phyloP scores from a whole-genome alignment of 2,797 vertebrate species.

The Oryzias sinensis region DNA sequence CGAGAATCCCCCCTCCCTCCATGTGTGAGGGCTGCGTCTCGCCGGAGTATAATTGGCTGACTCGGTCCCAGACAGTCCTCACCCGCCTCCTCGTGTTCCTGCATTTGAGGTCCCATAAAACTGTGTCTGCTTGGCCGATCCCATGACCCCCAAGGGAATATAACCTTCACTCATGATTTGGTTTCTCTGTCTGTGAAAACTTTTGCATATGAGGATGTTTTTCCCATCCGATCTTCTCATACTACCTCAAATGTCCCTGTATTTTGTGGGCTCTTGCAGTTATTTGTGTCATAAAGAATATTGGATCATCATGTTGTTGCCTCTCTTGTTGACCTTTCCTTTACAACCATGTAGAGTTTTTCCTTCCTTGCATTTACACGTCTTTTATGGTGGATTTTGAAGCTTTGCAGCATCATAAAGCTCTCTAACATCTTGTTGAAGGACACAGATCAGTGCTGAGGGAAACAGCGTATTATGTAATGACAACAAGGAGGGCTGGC shows the following conservation, averaged over 20 bases:
- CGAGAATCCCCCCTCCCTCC: constrained; percentile 48
- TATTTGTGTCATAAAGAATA: no score
- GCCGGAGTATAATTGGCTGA: constrained; percentile 75
- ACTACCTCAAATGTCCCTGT: no score
- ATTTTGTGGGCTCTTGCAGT: no score
- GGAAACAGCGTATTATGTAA: constrained; percentile 64
- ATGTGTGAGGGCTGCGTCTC: constrained; percentile 65
- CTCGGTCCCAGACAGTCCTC: constrained; percentile 65
- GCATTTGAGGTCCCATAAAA: constrained; percentile 65
- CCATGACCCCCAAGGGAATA: constrained; percentile 63
- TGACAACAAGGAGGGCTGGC: constrained; percentile 52
- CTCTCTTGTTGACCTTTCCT: constrained; percentile 15
- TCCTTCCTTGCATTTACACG: constrained; percentile 36
- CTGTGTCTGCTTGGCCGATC: constrained; percentile 75
- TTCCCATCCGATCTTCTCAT: not conserved
- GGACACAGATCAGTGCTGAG: constrained; percentile 39
- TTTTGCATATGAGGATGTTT: constrained; percentile 20
- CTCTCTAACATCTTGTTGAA: constrained; percentile 27
- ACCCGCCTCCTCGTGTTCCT: constrained; percentile 59
- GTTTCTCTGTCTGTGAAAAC: constrained; percentile 35
- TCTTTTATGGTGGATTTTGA: constrained; percentile 26
- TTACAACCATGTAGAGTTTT: constrained; percentile 54
- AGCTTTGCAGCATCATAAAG: constrained; percentile 47
- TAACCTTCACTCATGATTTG: constrained; percentile 53
- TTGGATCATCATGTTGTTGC: no score